Base-by-base conservation (phyloP, 2,113 vertebrate species). In the Psilopsiagon aurifrons region DNA sequence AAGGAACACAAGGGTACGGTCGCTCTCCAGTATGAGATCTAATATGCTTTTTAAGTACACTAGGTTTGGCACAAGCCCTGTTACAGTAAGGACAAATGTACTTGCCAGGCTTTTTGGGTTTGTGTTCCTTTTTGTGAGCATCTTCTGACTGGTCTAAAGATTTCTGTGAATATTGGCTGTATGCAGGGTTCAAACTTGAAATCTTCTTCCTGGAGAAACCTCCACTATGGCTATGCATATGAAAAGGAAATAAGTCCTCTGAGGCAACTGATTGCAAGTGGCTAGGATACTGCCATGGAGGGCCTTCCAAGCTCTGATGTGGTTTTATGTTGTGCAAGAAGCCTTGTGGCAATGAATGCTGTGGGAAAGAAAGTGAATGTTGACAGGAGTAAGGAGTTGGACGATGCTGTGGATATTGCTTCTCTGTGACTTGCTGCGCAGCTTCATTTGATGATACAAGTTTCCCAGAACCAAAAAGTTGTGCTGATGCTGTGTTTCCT, bases 11-110 rank as follows among this genome's bases (percentile, higher is more conserved):
- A 23, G 99, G 99, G 77, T 99, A 99, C 0, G 99, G 99, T 86
- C 99, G 98, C 92, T 99, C 99, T 35, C 99, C 99, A 5, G 99
- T 99, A 57, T 99, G 99, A 31, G 99, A 99, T 71, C 99, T 98
- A 97, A 99, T 99, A 98, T 99, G 99, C 94, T 99, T 99, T 97
- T 99, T 99, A 96, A 99, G 98, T 90, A 99, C 99, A 8, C 99
- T 99, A 78, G 99, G 99, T 98, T 99, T 99, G 98, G 99, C 99
- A 97, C 99, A 99, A 12, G 99, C 99, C 96, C 99, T 98, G 83
- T 99, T 99, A 90, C 99, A 99, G 97, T 99, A 99, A 93, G 99
- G 98, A 95, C 99, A 99, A 89, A 99, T 99, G 96, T 99, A 99
- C 90, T 99, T 99, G 90, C 99, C 99, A 5, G 99, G 99, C 96